Evolutionary conservation across 2,113 vertebrate genomes (phyloP).

Genomic region (Dendrocopos noguchii): DNA sequence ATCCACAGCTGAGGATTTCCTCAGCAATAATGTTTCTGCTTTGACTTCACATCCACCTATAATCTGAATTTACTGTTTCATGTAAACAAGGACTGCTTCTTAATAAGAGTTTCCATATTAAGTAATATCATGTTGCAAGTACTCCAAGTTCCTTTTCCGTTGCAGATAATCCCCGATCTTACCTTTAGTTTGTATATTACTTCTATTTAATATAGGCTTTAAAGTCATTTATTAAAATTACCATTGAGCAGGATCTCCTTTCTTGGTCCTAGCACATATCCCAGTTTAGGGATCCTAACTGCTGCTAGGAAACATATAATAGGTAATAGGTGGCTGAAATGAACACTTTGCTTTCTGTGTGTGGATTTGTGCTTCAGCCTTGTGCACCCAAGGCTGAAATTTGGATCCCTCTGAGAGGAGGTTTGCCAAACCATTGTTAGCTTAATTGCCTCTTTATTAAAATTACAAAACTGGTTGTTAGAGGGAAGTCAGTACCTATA

Average conservation of each 20-base stretch:
- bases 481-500: not conserved
- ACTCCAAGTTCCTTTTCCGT: not conserved
- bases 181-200: not conserved
- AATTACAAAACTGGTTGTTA: not conserved
- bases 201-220: not conserved
- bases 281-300: not conserved
- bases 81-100: not conserved
- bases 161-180: not conserved
- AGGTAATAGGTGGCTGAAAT: not conserved
- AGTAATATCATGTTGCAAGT: not conserved
- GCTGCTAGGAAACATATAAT: not conserved
- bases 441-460: slow-evolving; percentile 33
- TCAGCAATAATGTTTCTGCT: not conserved
- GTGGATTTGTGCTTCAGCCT: not conserved
- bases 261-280: not conserved
- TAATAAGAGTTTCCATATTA: not conserved
- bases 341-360: not conserved
- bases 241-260: not conserved
- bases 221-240: not conserved
- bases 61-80: not conserved
- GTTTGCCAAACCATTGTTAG: slow-evolving; percentile 22
- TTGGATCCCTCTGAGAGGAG: not conserved
- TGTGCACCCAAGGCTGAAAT: not conserved
- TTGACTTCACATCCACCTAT: not conserved
- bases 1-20: not conserved